Evolutionary conservation across 2,797 vertebrate species (phyloP).

Genomic region (Acanthurus tractus): DNA sequence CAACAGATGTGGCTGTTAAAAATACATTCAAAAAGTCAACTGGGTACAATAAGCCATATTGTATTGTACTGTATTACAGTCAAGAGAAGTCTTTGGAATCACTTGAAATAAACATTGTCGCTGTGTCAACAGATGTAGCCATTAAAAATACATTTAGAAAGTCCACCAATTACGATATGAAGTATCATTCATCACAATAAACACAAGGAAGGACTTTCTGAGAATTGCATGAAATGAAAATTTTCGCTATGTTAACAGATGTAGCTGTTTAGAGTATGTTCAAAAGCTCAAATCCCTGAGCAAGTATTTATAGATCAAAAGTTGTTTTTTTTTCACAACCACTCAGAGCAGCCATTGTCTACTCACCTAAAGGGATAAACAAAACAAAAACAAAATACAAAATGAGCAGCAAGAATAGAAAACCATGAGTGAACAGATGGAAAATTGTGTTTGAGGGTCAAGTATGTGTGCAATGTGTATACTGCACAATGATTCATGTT

Average conservation of each 20-base stretch:
- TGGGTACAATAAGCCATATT: slow-evolving; percentile 84
- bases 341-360: slow-evolving; percentile 57
- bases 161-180: slow-evolving; percentile 73
- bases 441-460: slow-evolving; percentile 59
- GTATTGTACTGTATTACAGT: slow-evolving; percentile 82
- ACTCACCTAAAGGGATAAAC: slow-evolving; percentile 63
- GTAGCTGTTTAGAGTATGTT: slow-evolving; percentile 64
- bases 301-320: slow-evolving; percentile 78
- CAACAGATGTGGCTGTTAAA: slow-evolving; percentile 85
- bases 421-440: slow-evolving; percentile 73
- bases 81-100: slow-evolving; percentile 79
- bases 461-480: slow-evolving; percentile 46
- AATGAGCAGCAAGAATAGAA: slow-evolving; percentile 46
- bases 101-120: slow-evolving; percentile 78
- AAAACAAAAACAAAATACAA: slow-evolving; percentile 50
- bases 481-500: slow-evolving; percentile 61
- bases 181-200: slow-evolving; percentile 75
- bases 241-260: slow-evolving; percentile 71
- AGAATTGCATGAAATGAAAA: slow-evolving; percentile 69
- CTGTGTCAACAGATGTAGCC: slow-evolving; percentile 83
- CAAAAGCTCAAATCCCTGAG: slow-evolving; percentile 72
- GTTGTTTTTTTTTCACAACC: slow-evolving; percentile 39
- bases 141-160: slow-evolving; percentile 83
- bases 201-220: slow-evolving; percentile 68
- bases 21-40: slow-evolving; percentile 83